Conservation (phyloP, 2,113 vertebrate species). For the Callipepla squamata region DNA sequence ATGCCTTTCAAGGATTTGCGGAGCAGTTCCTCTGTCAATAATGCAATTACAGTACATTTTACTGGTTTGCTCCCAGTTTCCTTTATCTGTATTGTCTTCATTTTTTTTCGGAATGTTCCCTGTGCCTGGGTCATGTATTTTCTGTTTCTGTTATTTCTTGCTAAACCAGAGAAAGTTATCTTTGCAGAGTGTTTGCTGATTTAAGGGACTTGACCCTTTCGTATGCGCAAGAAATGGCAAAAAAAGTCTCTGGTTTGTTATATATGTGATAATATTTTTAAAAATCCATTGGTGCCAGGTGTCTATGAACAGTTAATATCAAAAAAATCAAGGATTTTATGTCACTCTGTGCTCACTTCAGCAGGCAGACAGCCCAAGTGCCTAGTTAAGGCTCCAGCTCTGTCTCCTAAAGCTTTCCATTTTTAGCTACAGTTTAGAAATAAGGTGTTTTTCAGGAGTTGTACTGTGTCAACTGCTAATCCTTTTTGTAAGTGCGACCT, state of each 20-base stretch:
- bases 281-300: not conserved
- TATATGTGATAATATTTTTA: not conserved
- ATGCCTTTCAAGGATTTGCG: not conserved
- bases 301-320: not conserved
- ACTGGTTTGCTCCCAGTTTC: not conserved
- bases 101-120: not conserved
- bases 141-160: not conserved
- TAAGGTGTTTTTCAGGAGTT: not conserved
- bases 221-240: not conserved
- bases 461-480: not conserved
- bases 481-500: not conserved
- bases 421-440: not conserved
- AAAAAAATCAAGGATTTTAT: not conserved
- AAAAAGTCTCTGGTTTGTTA: not conserved
- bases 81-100: not conserved
- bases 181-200: not conserved
- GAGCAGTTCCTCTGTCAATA: not conserved
- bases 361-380: not conserved
- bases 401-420: not conserved
- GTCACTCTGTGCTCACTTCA: not conserved
- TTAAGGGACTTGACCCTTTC: not conserved
- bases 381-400: not conserved
- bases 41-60: not conserved
- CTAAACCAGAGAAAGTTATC: not conserved
- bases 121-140: fast-evolving